Percentiles rank a stretch among this genome's conserved stretches.
phyloP scores from a whole-genome alignment of 2,113 vertebrate genomes.

The Mungos mungo region DNA sequence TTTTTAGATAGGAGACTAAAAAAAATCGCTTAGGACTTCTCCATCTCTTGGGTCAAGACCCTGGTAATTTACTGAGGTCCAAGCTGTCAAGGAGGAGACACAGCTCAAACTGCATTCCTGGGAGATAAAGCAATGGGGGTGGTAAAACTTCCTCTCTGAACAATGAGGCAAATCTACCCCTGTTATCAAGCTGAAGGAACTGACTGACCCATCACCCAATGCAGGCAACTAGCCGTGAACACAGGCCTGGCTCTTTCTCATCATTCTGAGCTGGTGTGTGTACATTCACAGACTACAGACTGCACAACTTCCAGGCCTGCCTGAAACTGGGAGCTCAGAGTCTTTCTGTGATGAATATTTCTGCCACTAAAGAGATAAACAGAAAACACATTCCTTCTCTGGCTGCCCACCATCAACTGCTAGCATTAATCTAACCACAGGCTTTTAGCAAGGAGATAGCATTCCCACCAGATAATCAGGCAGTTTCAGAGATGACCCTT shows the following conservation, averaged over 20 bases:
- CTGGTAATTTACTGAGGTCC: conserved; percentile 73
- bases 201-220: neutral
- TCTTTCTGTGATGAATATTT: conserved; percentile 52
- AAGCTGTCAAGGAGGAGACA: conserved; percentile 58
- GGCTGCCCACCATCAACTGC: conserved; percentile 51
- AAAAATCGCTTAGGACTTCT: conserved; percentile 69
- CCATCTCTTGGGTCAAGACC: conserved; percentile 74
- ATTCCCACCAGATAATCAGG: conserved; percentile 62
- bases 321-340: neutral
- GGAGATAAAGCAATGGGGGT: conserved; percentile 58
- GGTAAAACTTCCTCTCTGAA: conserved; percentile 40
- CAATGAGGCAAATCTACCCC: neutral
- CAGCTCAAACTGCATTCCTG: conserved; percentile 67
- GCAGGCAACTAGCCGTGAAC: neutral
- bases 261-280: neutral
- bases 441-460: conserved; percentile 78
- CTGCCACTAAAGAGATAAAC: conserved; percentile 69
- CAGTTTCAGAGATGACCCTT: conserved; percentile 66
- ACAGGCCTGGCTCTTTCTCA: neutral
- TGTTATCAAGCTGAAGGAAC: conserved; percentile 39
- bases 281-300: neutral
- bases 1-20: conserved; percentile 77
- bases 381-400: conserved; percentile 58
- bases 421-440: conserved; percentile 69
- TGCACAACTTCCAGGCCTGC: neutral